Base-by-base conservation (phyloP, 1,140 invertebrate genomes). In the Nixonia krombeini region DNA sequence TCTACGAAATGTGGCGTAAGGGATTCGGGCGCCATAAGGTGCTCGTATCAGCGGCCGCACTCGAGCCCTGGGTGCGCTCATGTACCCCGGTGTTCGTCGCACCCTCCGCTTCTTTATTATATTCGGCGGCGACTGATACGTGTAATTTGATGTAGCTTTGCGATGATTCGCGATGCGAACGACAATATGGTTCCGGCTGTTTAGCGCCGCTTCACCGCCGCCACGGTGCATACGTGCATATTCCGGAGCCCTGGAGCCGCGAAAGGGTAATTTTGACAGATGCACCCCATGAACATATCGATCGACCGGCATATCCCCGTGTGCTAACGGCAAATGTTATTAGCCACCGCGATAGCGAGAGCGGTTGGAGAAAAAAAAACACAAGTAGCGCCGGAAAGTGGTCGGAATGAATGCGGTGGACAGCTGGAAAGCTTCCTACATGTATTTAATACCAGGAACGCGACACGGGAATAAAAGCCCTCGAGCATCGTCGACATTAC, bases 221-320 rank as follows among this genome's bases (percentile, higher is more conserved):
- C n/a, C n/a, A n/a, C n/a, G n/a, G n/a, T n/a, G n/a, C n/a, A n/a
- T n/a, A n/a, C n/a, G n/a, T n/a, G n/a, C n/a, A n/a, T n/a, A n/a
- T n/a, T n/a, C n/a, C n/a, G n/a, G n/a, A n/a, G n/a, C n/a, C n/a
- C n/a, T n/a, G n/a, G 37, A 65, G 25, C 61, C 53, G 58, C 61
- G 71, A 62, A 78, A 76, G 76, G 76, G 72, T 78, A 80, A 76
- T 76, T 78, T 79, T 77, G 78, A 80, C 78, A 80, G 76, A 82
- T 79, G 77, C 77, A 82, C 44, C 55, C 53, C 67, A 61, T 67
- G 56, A 68, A 70, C 78, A 82, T n/a, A n/a, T n/a, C n/a, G n/a
- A n/a, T 80, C 71, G 76, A 80, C 80, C 68, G 56, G 64, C 51
- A 45, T 58, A 72, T 65, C 46, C 65, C 58, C 58, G 69, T 53